These are phyloP conservation scores for Ophion slaviceki DNA, from an alignment of 2,888 invertebrate genomes.

Conservation along the genomic window DNA sequence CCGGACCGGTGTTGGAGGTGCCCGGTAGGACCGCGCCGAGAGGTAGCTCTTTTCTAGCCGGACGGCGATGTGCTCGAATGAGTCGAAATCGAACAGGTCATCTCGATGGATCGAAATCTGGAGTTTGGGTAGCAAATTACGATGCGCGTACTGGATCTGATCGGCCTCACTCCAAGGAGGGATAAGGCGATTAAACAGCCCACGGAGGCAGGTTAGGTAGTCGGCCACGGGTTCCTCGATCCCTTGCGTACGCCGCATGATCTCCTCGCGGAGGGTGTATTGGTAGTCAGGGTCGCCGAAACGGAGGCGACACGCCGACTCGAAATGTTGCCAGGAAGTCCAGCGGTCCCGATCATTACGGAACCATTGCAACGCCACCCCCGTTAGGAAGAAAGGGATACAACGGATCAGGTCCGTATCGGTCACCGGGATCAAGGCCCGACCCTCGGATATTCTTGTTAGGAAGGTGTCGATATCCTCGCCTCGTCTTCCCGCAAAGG, in stretches of 20 bases:
- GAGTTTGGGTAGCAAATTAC: no score
- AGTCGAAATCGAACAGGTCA: constrained; percentile 8
- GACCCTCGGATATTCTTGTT: not conserved
- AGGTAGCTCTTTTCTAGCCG: constrained; percentile 1
- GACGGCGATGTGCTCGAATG: not conserved
- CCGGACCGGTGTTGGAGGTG: constrained; percentile 1
- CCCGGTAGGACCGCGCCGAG: not conserved
- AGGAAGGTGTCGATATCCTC: constrained; percentile 35
- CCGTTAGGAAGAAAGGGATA: constrained; percentile 41
- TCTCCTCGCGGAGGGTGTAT: constrained; percentile 20
- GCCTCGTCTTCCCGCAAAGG: not conserved
- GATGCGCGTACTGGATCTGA: constrained; percentile 4
- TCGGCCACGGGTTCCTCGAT: constrained; percentile 17
- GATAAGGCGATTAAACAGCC: not conserved
- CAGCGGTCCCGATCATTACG: constrained; percentile 11
- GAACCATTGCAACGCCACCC: constrained; percentile 41
- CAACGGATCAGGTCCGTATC: constrained; percentile 16
- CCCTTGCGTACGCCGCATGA: constrained; percentile 30
- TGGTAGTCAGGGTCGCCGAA: constrained; percentile 44
- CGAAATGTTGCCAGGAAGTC: not conserved
- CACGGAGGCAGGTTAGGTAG: constrained; percentile 5
- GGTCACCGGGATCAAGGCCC: not conserved
- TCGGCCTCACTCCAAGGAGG: constrained; percentile 20
- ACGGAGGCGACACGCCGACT: constrained; percentile 4
- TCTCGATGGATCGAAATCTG: not conserved